These are phyloP conservation scores for Zeuzera pyrina DNA, from an alignment of 2,888 invertebrate genomes.

Conservation along the genomic window DNA sequence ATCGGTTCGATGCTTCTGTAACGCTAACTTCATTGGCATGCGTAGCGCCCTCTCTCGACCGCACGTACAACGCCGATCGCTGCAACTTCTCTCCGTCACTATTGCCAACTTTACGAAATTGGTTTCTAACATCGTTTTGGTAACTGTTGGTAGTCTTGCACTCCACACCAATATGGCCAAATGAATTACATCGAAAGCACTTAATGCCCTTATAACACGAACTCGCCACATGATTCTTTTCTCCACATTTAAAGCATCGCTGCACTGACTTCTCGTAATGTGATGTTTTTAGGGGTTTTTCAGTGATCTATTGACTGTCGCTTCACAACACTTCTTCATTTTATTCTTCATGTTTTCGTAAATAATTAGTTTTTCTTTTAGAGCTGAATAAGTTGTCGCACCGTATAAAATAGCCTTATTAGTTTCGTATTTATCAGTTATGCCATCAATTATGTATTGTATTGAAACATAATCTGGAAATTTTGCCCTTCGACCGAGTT, in stretches of 20 bases:
- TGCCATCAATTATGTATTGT: slow-evolving; percentile 20
- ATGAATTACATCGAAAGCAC: slow-evolving; percentile 13
- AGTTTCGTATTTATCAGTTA: slow-evolving; percentile 11
- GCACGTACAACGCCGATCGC: not conserved
- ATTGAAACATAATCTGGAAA: slow-evolving; percentile 19
- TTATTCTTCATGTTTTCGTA: no score
- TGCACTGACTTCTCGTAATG: slow-evolving; percentile 5
- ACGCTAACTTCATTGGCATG: not conserved
- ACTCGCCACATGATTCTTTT: slow-evolving; percentile 4
- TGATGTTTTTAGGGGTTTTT: no score
- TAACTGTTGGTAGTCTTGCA: slow-evolving; percentile 2
- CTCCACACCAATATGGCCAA: slow-evolving; percentile 8
- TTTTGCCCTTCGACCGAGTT: slow-evolving; percentile 16
- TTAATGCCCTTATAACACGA: slow-evolving; percentile 8
- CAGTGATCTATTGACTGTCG: no score
- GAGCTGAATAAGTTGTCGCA: slow-evolving; percentile 12
- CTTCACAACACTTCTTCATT: no score
- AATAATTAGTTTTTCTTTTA: no score
- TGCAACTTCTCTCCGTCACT: not conserved
- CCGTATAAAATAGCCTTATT: slow-evolving; percentile 19
- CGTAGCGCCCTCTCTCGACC: not conserved
- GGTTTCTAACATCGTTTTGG: not conserved
- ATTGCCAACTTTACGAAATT: not conserved
- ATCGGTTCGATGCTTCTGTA: not conserved
- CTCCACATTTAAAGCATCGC: slow-evolving; percentile 13